A percentile compares a stretch with the other conserved stretches of the same genome.
These are phyloP conservation scores for Gryon sp. DNA, from an alignment of 1,140 invertebrate genomes.

Conservation along the genomic window DNA sequence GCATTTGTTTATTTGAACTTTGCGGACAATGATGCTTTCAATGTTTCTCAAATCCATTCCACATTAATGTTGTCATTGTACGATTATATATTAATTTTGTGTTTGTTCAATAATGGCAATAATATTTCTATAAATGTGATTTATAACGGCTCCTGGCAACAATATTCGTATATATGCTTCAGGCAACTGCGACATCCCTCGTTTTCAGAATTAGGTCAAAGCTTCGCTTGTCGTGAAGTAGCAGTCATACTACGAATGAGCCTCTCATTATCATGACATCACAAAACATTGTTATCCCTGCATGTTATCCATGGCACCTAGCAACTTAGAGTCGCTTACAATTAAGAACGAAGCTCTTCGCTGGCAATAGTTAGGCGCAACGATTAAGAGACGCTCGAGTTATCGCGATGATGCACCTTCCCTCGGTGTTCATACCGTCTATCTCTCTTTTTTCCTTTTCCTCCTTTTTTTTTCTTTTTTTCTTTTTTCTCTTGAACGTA, in stretches of 20 bases:
- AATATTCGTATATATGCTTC: slow-evolving; percentile 12
- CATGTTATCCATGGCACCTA: slow-evolving; percentile 31
- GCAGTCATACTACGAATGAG: slow-evolving; percentile 40
- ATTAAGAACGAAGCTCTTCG: slow-evolving; percentile 22
- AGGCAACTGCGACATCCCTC: slow-evolving; percentile 3
- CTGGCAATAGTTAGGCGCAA: slow-evolving; percentile 23
- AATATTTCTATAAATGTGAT: too few relatives aligned
- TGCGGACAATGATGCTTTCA: too few relatives aligned
- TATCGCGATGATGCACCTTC: slow-evolving; percentile 24
- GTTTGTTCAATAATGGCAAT: too few relatives aligned
- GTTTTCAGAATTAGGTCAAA: slow-evolving; percentile 51
- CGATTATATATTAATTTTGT: too few relatives aligned
- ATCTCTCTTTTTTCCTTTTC: neutral
- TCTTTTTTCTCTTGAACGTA: slow-evolving; percentile 23
- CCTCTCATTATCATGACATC: slow-evolving; percentile 39
- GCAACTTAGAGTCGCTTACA: slow-evolving; percentile 36
- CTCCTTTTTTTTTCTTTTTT: slow-evolving; percentile 13
- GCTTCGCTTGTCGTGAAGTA: slow-evolving; percentile 19
- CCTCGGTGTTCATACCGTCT: slow-evolving; percentile 20
- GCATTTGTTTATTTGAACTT: too few relatives aligned
- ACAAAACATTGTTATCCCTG: slow-evolving; percentile 43
- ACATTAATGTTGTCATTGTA: too few relatives aligned
- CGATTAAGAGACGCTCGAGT: slow-evolving; percentile 46
- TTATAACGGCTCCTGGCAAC: slow-evolving; percentile 31
- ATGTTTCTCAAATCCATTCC: too few relatives aligned